These are phyloP conservation scores for Hyposoter dolosus DNA, from an alignment of 2,888 invertebrate genomes.

Conservation along the genomic window DNA sequence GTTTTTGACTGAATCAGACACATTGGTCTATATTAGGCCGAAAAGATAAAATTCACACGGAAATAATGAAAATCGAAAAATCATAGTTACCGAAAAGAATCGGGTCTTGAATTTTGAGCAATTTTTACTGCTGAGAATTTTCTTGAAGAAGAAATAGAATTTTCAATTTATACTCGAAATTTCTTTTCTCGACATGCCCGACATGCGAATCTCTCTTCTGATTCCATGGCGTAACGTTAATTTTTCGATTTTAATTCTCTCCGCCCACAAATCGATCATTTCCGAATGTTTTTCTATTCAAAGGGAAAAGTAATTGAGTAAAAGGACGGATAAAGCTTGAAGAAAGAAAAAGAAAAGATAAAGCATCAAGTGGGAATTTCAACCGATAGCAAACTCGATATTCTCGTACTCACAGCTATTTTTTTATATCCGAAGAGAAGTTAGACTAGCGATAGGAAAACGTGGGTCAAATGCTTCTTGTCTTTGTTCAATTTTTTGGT, in stretches of 20 bases:
- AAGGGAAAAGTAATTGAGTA: conserved; percentile 27
- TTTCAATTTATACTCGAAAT: too few relatives aligned
- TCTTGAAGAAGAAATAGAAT: too few relatives aligned
- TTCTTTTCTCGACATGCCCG: too few relatives aligned
- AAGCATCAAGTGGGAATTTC: conserved; percentile 61
- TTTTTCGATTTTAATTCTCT: too few relatives aligned
- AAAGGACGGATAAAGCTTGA: conserved; percentile 3
- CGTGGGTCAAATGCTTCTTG: conserved; percentile 79
- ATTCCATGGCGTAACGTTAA: too few relatives aligned
- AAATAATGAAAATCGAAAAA: too few relatives aligned
- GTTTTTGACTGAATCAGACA: conserved; percentile 46
- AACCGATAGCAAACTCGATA: conserved; percentile 66
- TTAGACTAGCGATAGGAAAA: conserved; percentile 69
- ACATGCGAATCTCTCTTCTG: too few relatives aligned
- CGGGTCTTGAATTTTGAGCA: too few relatives aligned
- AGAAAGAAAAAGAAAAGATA: conserved; percentile 34
- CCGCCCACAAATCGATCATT: conserved; percentile 48
- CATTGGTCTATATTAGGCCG: conserved; percentile 67
- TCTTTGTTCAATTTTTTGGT: conserved; percentile 36
- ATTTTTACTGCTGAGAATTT: too few relatives aligned
- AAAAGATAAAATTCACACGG: conserved; percentile 58
- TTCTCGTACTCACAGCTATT: conserved; percentile 79
- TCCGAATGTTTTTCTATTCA: conserved; percentile 51
- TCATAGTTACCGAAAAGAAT: too few relatives aligned
- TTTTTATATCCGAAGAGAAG: conserved; percentile 78